phyloP scores from a whole-genome alignment of 2,797 vertebrate species.

The Silurus lanzhouensis region DNA sequence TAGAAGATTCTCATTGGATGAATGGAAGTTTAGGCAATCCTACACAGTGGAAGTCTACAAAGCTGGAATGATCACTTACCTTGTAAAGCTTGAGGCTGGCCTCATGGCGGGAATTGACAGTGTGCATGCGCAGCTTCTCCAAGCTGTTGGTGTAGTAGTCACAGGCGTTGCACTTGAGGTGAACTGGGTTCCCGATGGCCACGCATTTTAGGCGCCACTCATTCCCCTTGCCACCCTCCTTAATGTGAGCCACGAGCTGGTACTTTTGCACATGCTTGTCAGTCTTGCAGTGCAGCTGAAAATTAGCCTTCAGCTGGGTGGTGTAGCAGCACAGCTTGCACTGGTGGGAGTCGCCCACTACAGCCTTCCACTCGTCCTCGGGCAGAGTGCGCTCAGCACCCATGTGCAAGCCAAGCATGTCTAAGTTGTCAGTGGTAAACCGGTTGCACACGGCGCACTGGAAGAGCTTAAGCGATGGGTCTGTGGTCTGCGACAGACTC shows the following conservation, averaged over 20 bases:
- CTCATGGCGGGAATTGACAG: slow-evolving; percentile 93
- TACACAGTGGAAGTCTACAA: background rate
- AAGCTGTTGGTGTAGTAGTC: slow-evolving; percentile 99
- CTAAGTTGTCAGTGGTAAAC: slow-evolving; percentile 97
- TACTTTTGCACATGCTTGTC: slow-evolving; percentile 99
- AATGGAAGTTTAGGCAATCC: background rate
- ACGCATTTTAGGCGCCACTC: slow-evolving; percentile 98
- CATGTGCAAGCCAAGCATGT: slow-evolving; percentile 97
- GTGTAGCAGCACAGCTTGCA: slow-evolving; percentile 98
- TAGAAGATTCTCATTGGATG: background rate
- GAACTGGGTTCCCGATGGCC: slow-evolving; percentile 96
- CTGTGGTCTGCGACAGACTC: slow-evolving; percentile 94
- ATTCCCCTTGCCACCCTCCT: slow-evolving; percentile 97
- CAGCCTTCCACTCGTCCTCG: slow-evolving; percentile 96
- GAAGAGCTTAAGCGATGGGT: slow-evolving; percentile 97
- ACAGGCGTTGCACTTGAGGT: slow-evolving; percentile 97
- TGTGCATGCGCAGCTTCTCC: slow-evolving; percentile 97
- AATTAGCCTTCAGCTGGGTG: slow-evolving; percentile 98
- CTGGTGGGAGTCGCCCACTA: slow-evolving; percentile 95
- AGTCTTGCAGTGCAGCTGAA: slow-evolving; percentile 98
- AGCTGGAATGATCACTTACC: slow-evolving; percentile 74
- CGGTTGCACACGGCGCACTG: slow-evolving; percentile 99
- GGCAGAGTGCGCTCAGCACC: slow-evolving; percentile 91
- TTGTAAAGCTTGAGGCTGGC: slow-evolving; percentile 98
- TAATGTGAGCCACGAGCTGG: slow-evolving; percentile 98